Conservation (phyloP, 2,888 invertebrate species). For the Chloroclysta siterata region DNA sequence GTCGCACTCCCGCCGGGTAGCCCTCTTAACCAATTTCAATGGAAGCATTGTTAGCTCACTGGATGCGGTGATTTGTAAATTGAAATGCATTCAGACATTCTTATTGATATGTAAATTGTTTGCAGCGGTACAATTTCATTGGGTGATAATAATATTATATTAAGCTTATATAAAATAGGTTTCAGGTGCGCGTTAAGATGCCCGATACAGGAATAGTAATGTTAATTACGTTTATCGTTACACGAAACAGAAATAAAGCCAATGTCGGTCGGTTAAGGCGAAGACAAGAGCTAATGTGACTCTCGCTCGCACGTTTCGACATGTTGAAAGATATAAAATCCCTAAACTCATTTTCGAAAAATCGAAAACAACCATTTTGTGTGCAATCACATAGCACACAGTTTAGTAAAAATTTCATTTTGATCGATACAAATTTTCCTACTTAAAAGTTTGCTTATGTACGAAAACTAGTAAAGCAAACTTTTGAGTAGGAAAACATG, state of each 20-base stretch:
- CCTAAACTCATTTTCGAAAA: too few species aligned
- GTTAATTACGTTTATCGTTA: not conserved
- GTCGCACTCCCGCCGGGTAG: slow-evolving; percentile 52
- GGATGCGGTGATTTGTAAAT: slow-evolving; percentile 56
- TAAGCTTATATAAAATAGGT: slow-evolving; percentile 31
- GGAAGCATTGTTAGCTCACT: slow-evolving; percentile 54
- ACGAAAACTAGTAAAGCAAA: too few species aligned
- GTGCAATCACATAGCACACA: too few species aligned
- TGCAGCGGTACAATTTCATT: slow-evolving; percentile 47
- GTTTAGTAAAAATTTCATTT: too few species aligned
- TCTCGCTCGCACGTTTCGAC: too few species aligned
- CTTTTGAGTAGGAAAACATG: too few species aligned
- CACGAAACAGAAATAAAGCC: slow-evolving; percentile 46
- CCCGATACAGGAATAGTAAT: not conserved
- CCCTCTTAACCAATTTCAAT: slow-evolving; percentile 55
- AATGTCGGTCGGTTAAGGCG: slow-evolving; percentile 36
- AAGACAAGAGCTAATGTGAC: too few species aligned
- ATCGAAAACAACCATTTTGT: too few species aligned
- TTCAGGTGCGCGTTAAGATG: too few species aligned
- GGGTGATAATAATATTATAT: slow-evolving; percentile 33
- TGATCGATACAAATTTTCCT: too few species aligned
- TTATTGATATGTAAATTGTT: slow-evolving; percentile 62
- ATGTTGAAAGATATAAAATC: too few species aligned
- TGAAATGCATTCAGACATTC: slow-evolving; percentile 56
- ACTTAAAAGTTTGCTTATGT: too few species aligned